phyloP scores from a whole-genome alignment of 2,888 invertebrate species.

The Eupithecia subumbrata region DNA sequence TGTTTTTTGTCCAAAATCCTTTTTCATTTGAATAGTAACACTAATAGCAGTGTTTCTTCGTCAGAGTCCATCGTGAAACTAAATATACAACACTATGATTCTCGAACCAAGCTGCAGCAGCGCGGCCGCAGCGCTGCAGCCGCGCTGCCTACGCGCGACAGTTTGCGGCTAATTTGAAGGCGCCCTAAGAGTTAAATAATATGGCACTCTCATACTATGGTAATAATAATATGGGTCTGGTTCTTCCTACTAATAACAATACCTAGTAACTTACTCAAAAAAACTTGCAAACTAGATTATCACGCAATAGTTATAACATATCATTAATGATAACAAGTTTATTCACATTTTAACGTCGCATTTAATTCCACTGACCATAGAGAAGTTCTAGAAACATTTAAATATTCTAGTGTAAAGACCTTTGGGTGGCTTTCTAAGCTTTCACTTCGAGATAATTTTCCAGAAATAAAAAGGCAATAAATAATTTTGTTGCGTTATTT shows the following conservation, averaged over 20 bases:
- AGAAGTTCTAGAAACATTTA: slow-evolving; percentile 33
- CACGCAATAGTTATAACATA: background rate
- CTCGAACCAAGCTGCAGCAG: too few relatives aligned
- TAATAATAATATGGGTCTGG: background rate
- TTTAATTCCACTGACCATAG: background rate
- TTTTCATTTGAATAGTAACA: too few relatives aligned
- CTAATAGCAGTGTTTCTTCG: too few relatives aligned
- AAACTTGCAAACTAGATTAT: background rate
- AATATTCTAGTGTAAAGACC: slow-evolving; percentile 26
- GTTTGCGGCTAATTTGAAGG: too few relatives aligned
- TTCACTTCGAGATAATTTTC: slow-evolving; percentile 44
- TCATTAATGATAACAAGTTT: background rate
- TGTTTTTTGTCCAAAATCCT: too few relatives aligned
- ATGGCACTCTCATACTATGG: too few relatives aligned
- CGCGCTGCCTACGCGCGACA: too few relatives aligned
- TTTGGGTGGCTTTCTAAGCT: slow-evolving; percentile 40
- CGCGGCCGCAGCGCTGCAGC: too few relatives aligned
- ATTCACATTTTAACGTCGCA: background rate
- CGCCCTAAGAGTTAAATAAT: too few relatives aligned
- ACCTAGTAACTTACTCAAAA: background rate
- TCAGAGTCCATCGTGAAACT: too few relatives aligned
- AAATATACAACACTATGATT: too few relatives aligned
- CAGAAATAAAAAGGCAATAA: slow-evolving; percentile 34
- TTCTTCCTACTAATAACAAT: too few relatives aligned
- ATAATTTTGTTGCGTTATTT: slow-evolving; percentile 17